Percentiles rank a stretch among this genome's conserved stretches.
Evolutionary conservation across 2,113 vertebrate species (phyloP).

Genomic region (Halichoerus grypus): DNA sequence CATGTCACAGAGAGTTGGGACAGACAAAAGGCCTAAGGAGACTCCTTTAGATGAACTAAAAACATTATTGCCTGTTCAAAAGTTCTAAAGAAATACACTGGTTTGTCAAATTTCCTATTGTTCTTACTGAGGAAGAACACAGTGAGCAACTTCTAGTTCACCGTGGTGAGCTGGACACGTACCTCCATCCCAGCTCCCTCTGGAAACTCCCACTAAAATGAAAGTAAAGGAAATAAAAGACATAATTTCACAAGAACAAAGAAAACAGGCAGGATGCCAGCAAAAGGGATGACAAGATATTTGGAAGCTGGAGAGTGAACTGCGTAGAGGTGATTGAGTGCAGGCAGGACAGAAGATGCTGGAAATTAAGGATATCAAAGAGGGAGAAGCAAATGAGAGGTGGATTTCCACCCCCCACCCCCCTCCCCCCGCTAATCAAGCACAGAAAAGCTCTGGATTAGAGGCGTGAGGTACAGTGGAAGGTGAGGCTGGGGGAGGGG

Average conservation of each 20-base stretch:
- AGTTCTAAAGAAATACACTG: not conserved
- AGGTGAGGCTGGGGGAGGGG: not conserved
- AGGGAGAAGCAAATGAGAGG: not conserved
- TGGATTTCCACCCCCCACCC: not conserved
- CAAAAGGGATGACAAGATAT: not conserved
- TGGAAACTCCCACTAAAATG: not conserved
- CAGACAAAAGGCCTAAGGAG: not conserved
- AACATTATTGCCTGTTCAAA: not conserved
- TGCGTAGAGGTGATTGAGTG: not conserved
- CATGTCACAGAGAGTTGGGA: not conserved
- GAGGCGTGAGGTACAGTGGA: not conserved
- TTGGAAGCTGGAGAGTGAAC: not conserved
- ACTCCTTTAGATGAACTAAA: not conserved
- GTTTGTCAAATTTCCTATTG: not conserved
- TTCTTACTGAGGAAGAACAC: not conserved
- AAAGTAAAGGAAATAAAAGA: not conserved
- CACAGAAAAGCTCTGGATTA: not conserved
- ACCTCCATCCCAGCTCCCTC: not conserved
- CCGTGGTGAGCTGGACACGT: not conserved
- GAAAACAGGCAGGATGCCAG: not conserved
- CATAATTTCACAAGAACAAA: not conserved
- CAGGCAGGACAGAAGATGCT: not conserved
- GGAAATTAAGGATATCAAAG: not conserved
- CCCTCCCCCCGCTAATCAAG: no score
- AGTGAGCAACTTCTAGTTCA: not conserved